Base-by-base conservation (phyloP, 2,888 invertebrate species). In the Chloroclysta siterata region DNA sequence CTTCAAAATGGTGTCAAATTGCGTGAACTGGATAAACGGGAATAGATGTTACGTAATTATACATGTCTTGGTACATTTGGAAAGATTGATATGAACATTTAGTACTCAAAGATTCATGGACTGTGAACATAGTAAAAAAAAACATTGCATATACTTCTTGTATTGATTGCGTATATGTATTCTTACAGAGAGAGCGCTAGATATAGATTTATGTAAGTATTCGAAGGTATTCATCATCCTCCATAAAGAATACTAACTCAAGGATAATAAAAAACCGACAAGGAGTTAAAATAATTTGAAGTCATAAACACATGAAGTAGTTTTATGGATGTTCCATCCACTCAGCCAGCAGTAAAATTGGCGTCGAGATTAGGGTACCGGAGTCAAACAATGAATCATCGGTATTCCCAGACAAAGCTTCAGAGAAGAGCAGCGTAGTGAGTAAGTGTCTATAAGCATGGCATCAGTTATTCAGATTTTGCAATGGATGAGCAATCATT, bases 281-380 rank as follows among this genome's bases (percentile, higher is more conserved):
- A 75, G 74, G 74, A 76, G 71, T 76, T 77, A 75, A 77, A 81
- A 71, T 73, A 72, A 81, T 76, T 76, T 71, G 58, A 72, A 76
- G 75, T 73, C 75, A 76, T 80, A 83, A 84, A 84, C 75, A 79
- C 74, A 78, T 77, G 72, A 75, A 78, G 72, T 78, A 77, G 78
- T 84, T 87, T 84, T 66, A 86, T 81, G 80, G 74, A 73, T 75
- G 79, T 83, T 83, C 79, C 78, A 79, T 83, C 79, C 78, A 80
- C 78, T 78, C 79, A 82, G 77, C 76, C 79, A 82, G 78, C 78
- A 80, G 79, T 85, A 80, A 80, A 84, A 84, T 83, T 85, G 81
- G 82, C 83, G 81, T 80, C 80, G 72, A 77, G 74, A 80, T 79
- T 74, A 78, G 77, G 78, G 76, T 78, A 78, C 73, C 75, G 75